Conservation (phyloP, 2,888 invertebrate species). For the Himalopsyche anomala region DNA sequence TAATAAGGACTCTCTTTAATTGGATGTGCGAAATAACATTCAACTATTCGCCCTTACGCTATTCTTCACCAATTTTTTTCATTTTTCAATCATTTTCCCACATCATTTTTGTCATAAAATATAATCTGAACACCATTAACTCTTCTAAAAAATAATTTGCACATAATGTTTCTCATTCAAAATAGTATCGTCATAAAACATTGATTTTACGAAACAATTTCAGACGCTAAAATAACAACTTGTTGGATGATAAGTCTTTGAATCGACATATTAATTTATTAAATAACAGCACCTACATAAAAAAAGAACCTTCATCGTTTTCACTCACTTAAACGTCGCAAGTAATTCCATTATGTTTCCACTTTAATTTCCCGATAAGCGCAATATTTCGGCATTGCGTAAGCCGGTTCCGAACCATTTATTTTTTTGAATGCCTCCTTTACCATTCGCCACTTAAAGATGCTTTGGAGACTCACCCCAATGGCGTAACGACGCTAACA, state of each 20-base stretch:
- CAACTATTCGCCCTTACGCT: too few species aligned
- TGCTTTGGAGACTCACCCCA: constrained; percentile 22
- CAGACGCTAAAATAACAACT: neutral
- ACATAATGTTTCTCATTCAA: too few species aligned
- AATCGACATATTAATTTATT: neutral
- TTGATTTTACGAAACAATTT: neutral
- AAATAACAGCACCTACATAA: too few species aligned
- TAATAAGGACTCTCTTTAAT: too few species aligned
- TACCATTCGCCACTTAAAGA: constrained; percentile 50
- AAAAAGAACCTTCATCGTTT: neutral
- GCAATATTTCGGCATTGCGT: constrained; percentile 44
- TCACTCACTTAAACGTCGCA: constrained; percentile 42
- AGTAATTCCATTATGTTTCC: constrained; percentile 62
- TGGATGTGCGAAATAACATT: too few species aligned
- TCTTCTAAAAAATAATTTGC: too few species aligned
- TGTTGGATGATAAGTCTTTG: neutral
- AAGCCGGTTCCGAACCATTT: constrained; percentile 56
- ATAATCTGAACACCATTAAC: too few species aligned
- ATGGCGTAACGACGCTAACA: constrained; percentile 57
- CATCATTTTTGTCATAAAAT: too few species aligned
- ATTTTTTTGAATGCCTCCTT: constrained; percentile 61
- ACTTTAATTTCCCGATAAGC: constrained; percentile 63
- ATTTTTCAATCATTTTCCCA: too few species aligned
- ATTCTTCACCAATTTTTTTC: too few species aligned
- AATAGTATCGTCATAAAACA: neutral